phyloP scores from a whole-genome alignment of 92 coral and sea anemone genomes.

The Micromussa lordhowensis region DNA sequence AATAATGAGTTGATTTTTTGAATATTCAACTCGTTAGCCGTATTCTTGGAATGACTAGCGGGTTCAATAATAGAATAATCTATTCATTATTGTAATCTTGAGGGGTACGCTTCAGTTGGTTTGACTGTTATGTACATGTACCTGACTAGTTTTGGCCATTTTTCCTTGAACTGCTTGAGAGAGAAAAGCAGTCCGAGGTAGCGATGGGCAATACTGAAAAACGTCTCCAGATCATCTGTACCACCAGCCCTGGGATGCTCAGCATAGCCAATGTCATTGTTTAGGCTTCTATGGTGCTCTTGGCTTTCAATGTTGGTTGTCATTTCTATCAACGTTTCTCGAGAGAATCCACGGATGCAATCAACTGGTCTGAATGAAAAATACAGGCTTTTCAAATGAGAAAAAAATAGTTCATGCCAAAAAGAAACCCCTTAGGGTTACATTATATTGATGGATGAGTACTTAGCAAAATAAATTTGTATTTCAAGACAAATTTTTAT shows the following conservation, averaged over 20 bases:
- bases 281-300: constrained; percentile 11
- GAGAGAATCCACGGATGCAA: constrained; percentile 31
- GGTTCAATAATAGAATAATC: too few relatives aligned
- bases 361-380: constrained; percentile 31
- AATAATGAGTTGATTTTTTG: too few relatives aligned
- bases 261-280: constrained; percentile 39
- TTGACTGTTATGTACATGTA: constrained; percentile 1
- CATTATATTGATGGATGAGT: too few relatives aligned
- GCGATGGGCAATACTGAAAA: constrained; percentile 52
- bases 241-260: constrained; percentile 65
- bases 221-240: constrained; percentile 61
- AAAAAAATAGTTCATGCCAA: too few relatives aligned
- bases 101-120: too few relatives aligned
- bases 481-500: too few relatives aligned
- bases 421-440: too few relatives aligned
- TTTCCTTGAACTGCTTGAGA: constrained; percentile 61
- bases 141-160: constrained; percentile 55
- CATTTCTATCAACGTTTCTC: constrained; percentile 47
- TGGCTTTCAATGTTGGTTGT: constrained; percentile 55
- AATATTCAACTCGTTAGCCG: too few relatives aligned
- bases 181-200: constrained; percentile 62
- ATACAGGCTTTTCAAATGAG: too few relatives aligned
- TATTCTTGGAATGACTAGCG: too few relatives aligned
- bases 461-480: too few relatives aligned
- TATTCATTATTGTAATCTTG: too few relatives aligned